A percentile compares a stretch with the other conserved stretches of the same genome.
These are phyloP conservation scores for Phengaris arion DNA, from an alignment of 2,888 invertebrate species.

Conservation along the genomic window DNA sequence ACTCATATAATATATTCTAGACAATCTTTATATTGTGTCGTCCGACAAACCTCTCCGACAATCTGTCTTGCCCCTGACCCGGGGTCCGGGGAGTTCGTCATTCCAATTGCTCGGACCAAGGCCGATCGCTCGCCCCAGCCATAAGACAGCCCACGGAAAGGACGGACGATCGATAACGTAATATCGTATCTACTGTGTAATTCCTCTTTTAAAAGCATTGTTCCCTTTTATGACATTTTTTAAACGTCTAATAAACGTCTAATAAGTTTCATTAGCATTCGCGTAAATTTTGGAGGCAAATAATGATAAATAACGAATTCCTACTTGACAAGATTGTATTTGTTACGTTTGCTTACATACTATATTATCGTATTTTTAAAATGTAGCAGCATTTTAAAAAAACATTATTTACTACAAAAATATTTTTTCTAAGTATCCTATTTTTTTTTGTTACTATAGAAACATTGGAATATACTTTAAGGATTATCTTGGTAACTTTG, in stretches of 20 bases:
- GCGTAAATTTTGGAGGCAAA: too few species aligned
- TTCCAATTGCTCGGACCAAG: conserved; percentile 10
- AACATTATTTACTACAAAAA: too few species aligned
- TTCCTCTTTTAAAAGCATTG: background rate
- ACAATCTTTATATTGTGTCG: background rate
- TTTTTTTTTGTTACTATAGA: too few species aligned
- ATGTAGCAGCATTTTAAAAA: too few species aligned
- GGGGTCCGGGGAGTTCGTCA: background rate
- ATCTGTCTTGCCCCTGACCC: conserved; percentile 1
- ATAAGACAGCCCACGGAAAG: conserved; percentile 20
- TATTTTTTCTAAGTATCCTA: too few species aligned
- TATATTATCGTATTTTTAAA: too few species aligned
- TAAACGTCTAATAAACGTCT: background rate
- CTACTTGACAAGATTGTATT: too few species aligned
- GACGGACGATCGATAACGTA: conserved; percentile 16
- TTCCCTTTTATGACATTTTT: background rate
- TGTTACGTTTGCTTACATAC: too few species aligned
- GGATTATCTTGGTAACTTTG: too few species aligned
- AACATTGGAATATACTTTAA: too few species aligned
- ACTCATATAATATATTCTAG: background rate
- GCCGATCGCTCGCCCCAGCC: conserved; percentile 14
- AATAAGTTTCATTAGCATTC: too few species aligned
- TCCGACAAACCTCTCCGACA: background rate
- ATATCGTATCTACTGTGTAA: conserved; percentile 1
- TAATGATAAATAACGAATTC: too few species aligned